These are phyloP conservation scores for Itoplectis maculator DNA, from an alignment of 2,888 invertebrate genomes.

Conservation along the genomic window DNA sequence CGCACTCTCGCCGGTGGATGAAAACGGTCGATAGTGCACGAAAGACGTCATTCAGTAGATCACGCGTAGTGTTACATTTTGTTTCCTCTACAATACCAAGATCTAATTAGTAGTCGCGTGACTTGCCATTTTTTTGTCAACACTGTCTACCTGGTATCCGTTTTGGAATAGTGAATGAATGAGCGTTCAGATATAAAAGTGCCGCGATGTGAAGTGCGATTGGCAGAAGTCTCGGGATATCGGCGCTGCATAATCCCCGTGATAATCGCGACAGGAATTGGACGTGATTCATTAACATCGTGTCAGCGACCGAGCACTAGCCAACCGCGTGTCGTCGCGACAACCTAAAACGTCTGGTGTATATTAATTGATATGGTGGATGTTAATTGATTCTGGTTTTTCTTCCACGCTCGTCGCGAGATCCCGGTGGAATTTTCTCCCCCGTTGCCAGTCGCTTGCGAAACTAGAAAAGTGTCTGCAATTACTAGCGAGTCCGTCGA, in stretches of 20 bases:
- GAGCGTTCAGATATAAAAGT: not conserved
- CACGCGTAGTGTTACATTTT: not conserved
- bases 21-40: conserved; percentile 36
- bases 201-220: conserved; percentile 1
- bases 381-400: conserved; percentile 42
- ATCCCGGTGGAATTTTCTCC: conserved; percentile 38
- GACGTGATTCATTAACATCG: not conserved
- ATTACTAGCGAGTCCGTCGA: conserved; percentile 15
- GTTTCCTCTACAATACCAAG: conserved; percentile 11
- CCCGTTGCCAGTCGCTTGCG: conserved; percentile 28
- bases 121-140: conserved; percentile 11
- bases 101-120: conserved; percentile 2
- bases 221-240: conserved; percentile 33
- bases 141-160: not conserved
- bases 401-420: conserved; percentile 8
- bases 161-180: conserved; percentile 11
- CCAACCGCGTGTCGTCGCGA: not conserved
- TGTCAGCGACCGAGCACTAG: not conserved
- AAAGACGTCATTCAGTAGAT: conserved; percentile 29
- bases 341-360: conserved; percentile 20
- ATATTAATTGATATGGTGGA: no score
- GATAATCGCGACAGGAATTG: conserved; percentile 18
- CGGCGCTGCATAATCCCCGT: not conserved
- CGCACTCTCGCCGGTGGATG: not conserved
- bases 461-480: not conserved